Evolutionary conservation across 2,797 vertebrate genomes (phyloP).

Genomic region (Sus cebifrons): DNA sequence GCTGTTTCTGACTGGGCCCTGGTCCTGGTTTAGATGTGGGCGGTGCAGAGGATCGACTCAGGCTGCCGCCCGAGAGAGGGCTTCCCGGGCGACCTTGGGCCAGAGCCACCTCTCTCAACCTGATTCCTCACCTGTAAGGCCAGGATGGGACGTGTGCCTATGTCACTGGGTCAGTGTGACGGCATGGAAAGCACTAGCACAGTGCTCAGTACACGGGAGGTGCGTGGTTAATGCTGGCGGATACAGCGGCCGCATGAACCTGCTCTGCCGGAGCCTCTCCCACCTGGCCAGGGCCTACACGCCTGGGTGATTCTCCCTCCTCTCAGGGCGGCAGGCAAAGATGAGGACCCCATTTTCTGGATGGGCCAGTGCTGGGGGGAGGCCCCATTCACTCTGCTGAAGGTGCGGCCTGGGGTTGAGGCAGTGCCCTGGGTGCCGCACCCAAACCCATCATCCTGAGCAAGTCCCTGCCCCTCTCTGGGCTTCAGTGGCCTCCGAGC

Average conservation of each 20-base stretch:
- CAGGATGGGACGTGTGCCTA: neutral
- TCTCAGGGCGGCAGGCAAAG: neutral
- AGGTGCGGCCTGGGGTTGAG: neutral
- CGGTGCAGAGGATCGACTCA: neutral
- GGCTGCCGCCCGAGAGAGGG: neutral
- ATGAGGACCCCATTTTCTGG: neutral
- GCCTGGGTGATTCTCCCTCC: neutral
- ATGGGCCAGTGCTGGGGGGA: neutral
- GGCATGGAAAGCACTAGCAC: neutral
- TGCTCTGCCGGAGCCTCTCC: neutral
- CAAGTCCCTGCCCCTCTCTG: neutral
- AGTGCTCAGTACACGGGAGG: neutral
- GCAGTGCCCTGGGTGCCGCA: neutral
- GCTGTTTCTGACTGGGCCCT: neutral
- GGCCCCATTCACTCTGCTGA: neutral
- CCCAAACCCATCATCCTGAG: neutral
- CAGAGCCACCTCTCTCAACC: neutral
- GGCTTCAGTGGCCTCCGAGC: neutral
- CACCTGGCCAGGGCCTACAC: neutral
- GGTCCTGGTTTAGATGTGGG: neutral
- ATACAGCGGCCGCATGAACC: rapidly evolving
- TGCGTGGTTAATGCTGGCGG: neutral
- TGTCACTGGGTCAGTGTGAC: rapidly evolving
- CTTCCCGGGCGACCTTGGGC: neutral
- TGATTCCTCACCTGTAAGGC: neutral